These are phyloP conservation scores for Uromys caudimaculatus DNA, from an alignment of 2,797 vertebrate species.

Conservation along the genomic window DNA sequence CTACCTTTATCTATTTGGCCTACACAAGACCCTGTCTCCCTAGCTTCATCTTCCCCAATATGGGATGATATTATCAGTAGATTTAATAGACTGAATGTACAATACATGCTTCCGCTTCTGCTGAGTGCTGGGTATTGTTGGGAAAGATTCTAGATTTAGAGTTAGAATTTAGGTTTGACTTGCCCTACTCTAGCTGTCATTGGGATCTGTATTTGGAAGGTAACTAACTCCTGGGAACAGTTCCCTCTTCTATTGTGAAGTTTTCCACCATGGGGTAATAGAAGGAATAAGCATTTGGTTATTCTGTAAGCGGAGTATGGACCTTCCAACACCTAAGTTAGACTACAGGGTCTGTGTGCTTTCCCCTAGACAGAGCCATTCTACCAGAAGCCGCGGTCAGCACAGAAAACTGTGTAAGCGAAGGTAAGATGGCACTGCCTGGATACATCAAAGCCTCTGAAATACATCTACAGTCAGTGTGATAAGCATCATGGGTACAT, in stretches of 20 bases:
- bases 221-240: neutral
- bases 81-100: neutral
- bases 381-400: neutral
- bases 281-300: neutral
- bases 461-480: neutral
- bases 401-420: neutral
- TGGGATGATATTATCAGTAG: neutral
- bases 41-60: neutral
- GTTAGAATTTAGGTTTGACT: slow-evolving; percentile 5
- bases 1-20: neutral
- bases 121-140: neutral
- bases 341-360: neutral
- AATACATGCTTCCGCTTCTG: neutral
- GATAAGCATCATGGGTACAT: neutral
- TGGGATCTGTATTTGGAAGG: neutral
- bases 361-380: neutral
- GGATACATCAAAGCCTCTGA: neutral
- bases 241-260: neutral
- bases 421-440: neutral
- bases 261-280: neutral
- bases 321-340: neutral
- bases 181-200: neutral
- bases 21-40: neutral
- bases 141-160: neutral
- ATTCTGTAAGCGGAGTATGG: neutral